Conservation (phyloP, 1,140 invertebrate species). For the Zaprionus inermis region DNA sequence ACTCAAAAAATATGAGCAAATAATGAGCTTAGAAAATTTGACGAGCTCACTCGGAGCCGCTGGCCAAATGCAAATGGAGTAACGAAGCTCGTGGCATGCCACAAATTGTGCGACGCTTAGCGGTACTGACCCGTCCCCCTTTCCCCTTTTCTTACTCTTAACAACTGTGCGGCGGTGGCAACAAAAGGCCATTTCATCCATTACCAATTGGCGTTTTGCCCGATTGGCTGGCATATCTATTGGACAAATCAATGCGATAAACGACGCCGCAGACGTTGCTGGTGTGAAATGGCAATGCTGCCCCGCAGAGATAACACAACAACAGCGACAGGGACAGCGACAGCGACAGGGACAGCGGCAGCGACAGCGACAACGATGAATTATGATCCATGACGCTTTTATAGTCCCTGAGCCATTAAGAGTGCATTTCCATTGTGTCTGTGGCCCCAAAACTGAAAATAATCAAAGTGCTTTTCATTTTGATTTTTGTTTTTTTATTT, state of each 20-base stretch:
- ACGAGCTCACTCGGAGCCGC: constrained; percentile 42
- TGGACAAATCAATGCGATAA: constrained; percentile 69
- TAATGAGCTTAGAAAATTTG: constrained; percentile 81
- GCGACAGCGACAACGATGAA: constrained; percentile 54
- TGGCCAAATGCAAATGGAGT: constrained; percentile 47
- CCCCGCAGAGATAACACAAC: constrained; percentile 52
- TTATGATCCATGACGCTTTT: constrained; percentile 77
- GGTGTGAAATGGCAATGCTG: constrained; percentile 70
- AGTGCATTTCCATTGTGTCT: constrained; percentile 71
- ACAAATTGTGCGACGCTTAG: constrained; percentile 29
- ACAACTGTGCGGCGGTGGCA: constrained; percentile 4
- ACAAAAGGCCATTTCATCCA: constrained; percentile 38
- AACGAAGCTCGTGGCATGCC: constrained; percentile 39
- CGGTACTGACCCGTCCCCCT: background rate
- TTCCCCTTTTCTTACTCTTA: background rate
- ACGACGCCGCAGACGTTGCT: constrained; percentile 39
- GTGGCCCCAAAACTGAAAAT: constrained; percentile 50
- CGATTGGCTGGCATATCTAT: constrained; percentile 69
- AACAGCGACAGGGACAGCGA: constrained; percentile 31
- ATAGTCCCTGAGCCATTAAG: constrained; percentile 70
- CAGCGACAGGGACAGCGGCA: constrained; percentile 27
- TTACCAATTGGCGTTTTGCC: constrained; percentile 41
- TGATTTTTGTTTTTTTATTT: background rate
- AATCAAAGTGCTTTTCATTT: constrained; percentile 53
- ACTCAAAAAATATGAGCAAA: constrained; percentile 72